These are phyloP conservation scores for Darevskia nairensis DNA, from an alignment of 2,797 vertebrate species.

Conservation along the genomic window DNA sequence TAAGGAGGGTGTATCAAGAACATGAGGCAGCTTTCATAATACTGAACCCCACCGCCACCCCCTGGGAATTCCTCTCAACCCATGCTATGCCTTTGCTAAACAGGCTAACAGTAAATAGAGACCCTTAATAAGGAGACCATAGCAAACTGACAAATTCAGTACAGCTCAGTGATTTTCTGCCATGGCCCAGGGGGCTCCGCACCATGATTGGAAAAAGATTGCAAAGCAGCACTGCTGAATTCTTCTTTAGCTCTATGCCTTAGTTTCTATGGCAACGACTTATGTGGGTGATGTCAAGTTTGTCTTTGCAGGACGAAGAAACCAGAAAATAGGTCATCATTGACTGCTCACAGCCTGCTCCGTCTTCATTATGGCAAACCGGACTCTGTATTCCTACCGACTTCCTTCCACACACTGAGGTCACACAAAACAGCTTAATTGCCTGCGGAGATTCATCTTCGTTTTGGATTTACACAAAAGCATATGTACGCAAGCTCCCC, in stretches of 20 bases:
- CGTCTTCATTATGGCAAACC: conserved; percentile 73
- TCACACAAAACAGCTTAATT: conserved; percentile 44
- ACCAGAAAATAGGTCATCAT: conserved; percentile 75
- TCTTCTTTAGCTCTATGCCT: conserved; percentile 57
- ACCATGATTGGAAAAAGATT: conserved; percentile 75
- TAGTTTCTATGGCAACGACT: conserved; percentile 81
- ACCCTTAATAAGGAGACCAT: conserved; percentile 84
- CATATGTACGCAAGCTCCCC: not conserved
- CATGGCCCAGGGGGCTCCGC: conserved; percentile 77
- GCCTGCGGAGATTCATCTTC: conserved; percentile 54
- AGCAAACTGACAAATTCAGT: conserved; percentile 85
- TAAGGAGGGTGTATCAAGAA: conserved; percentile 21
- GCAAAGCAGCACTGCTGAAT: conserved; percentile 57
- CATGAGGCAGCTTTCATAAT: conserved; percentile 52
- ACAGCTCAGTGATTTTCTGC: conserved; percentile 83
- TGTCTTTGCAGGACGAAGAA: conserved; percentile 68
- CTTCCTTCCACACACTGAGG: conserved; percentile 41
- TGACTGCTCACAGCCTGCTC: conserved; percentile 70
- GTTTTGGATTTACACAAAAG: conserved; percentile 42
- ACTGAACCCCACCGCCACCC: conserved; percentile 37
- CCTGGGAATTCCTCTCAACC: conserved; percentile 53
- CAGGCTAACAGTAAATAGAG: conserved; percentile 83
- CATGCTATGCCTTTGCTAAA: conserved; percentile 61
- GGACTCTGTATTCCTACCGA: conserved; percentile 37
- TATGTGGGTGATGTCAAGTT: conserved; percentile 67